These are phyloP conservation scores for Strix aluco DNA, from an alignment of 2,113 vertebrate species.

Conservation along the genomic window DNA sequence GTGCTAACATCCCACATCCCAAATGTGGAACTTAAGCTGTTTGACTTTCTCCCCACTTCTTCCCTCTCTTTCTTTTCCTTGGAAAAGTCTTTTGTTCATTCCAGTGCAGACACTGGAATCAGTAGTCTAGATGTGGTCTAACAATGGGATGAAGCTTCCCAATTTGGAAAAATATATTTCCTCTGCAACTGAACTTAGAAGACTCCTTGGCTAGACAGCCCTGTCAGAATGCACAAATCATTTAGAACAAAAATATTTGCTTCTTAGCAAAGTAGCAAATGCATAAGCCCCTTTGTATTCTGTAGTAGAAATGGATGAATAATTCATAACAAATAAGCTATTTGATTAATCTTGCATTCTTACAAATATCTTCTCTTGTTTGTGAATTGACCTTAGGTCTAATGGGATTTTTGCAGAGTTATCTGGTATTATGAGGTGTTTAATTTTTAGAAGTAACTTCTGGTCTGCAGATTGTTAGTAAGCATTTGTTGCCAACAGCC, in stretches of 20 bases:
- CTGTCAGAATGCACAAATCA: background rate
- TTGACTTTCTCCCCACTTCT: background rate
- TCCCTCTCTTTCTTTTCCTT: background rate
- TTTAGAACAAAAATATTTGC: background rate
- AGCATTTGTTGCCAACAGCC: background rate
- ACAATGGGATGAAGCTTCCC: background rate
- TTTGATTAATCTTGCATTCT: constrained; percentile 30
- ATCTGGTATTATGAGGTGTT: background rate
- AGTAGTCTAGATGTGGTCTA: background rate
- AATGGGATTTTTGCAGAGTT: constrained; percentile 19
- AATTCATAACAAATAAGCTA: constrained; percentile 30
- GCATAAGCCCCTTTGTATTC: background rate
- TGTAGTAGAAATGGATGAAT: constrained; percentile 32
- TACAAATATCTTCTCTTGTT: background rate
- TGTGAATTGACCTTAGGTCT: background rate
- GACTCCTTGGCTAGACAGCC: background rate
- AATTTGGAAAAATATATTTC: background rate
- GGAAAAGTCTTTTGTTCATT: background rate
- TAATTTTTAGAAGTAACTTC: constrained; percentile 23
- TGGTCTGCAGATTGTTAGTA: background rate
- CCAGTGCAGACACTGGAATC: background rate
- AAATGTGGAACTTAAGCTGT: background rate
- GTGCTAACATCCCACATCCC: background rate
- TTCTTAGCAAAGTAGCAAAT: background rate
- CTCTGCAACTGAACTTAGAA: background rate